phyloP scores from a whole-genome alignment of 2,797 vertebrate genomes.

The Diplodus puntazzo region DNA sequence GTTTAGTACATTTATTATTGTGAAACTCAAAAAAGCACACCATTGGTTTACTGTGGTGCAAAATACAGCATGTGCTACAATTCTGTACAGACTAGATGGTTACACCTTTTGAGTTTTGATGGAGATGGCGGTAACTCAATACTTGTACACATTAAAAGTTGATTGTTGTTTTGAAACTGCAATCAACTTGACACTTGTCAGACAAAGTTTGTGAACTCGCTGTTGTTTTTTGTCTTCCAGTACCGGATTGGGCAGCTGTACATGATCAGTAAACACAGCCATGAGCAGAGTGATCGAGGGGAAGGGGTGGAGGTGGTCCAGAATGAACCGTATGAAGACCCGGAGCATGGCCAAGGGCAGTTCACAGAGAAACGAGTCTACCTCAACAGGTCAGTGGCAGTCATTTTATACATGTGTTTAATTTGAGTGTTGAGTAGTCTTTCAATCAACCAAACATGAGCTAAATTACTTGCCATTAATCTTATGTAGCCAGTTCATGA shows the following conservation, averaged over 20 bases:
- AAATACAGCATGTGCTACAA: no score
- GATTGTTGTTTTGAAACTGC: no score
- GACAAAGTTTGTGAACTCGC: background rate
- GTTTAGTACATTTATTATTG: background rate
- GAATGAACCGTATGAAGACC: conserved; percentile 95
- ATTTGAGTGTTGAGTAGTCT: background rate
- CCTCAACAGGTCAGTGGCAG: conserved; percentile 91
- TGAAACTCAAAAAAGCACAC: background rate
- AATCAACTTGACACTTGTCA: background rate
- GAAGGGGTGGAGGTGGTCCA: conserved; percentile 98
- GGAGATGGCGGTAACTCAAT: background rate
- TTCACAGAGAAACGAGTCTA: conserved; percentile 97
- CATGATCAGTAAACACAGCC: conserved; percentile 99
- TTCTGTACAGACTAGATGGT: no score
- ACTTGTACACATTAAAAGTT: no score
- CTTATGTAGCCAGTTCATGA: background rate
- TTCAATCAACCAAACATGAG: no score
- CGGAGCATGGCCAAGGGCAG: conserved; percentile 93
- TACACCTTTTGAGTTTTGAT: background rate
- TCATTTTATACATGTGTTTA: background rate
- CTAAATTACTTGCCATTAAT: no score
- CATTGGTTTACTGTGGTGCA: background rate
- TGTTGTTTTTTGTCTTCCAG: conserved; percentile 73
- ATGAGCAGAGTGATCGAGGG: conserved; percentile 96
- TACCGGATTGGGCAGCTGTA: conserved; percentile 98